Percentiles rank a stretch among this genome's conserved stretches.
Evolutionary conservation across 2,113 vertebrate species (phyloP).

Genomic region (Amblyopsis rosae): DNA sequence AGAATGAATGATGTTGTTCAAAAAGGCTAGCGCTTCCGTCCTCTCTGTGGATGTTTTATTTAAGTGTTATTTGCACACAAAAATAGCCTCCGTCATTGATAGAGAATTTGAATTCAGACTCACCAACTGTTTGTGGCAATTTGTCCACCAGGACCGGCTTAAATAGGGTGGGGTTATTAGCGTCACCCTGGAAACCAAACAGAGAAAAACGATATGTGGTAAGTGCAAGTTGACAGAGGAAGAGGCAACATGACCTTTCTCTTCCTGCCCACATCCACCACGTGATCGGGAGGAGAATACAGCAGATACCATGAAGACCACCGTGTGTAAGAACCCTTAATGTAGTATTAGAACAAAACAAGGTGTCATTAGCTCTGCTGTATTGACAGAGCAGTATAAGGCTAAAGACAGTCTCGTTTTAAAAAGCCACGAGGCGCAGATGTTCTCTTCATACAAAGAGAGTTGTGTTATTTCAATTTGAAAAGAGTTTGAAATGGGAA

Average conservation of each 20-base stretch:
- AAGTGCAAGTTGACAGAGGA: constrained; percentile 14
- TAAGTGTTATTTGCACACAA: background rate
- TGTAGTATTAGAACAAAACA: background rate
- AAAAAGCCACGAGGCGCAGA: background rate
- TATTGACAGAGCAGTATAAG: background rate
- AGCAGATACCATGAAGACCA: background rate
- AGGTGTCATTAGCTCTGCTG: background rate
- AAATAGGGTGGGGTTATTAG: constrained; percentile 65
- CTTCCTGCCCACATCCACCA: constrained; percentile 25
- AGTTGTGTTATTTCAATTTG: background rate
- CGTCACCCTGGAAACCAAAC: constrained; percentile 79
- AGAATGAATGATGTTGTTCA: background rate
- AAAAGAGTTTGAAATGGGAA: background rate
- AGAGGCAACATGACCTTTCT: background rate
- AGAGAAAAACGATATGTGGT: constrained; percentile 29
- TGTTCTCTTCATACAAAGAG: constrained; percentile 17
- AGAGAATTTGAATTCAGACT: constrained; percentile 77
- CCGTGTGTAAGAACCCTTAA: background rate
- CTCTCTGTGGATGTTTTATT: constrained; percentile 17
- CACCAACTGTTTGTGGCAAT: constrained; percentile 78
- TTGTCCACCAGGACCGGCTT: constrained; percentile 69
- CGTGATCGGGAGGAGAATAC: background rate
- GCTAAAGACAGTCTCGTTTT: background rate
- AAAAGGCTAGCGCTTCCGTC: background rate
- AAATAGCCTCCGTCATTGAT: constrained; percentile 5